A percentile compares a stretch with the other conserved stretches of the same genome.
phyloP scores from a whole-genome alignment of 2,888 invertebrate genomes.

The Gymnocheta viridis region DNA sequence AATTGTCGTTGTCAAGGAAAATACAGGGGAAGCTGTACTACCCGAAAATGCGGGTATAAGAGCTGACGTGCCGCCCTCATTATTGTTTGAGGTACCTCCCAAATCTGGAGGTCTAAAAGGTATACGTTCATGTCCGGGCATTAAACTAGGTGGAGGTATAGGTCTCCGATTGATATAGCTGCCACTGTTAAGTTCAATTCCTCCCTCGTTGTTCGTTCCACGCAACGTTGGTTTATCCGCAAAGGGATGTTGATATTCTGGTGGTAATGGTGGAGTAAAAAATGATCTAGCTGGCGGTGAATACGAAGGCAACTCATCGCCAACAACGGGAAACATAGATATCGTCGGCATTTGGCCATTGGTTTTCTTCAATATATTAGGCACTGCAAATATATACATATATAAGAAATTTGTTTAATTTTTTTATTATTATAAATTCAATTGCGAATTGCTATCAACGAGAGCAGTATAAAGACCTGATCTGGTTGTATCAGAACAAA shows the following conservation, averaged over 20 bases:
- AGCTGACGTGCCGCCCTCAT: constrained; percentile 50
- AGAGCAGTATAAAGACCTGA: no score
- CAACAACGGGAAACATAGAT: constrained; percentile 84
- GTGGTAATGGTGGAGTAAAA: constrained; percentile 92
- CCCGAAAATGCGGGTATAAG: constrained; percentile 43
- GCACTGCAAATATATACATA: no score
- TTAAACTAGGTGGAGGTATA: constrained; percentile 91
- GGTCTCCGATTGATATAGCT: constrained; percentile 88
- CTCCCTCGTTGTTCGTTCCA: constrained; percentile 85
- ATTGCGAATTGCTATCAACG: no score
- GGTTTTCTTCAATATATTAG: constrained; percentile 84
- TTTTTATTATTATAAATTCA: no score
- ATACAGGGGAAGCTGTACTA: constrained; percentile 46
- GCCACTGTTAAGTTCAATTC: constrained; percentile 71
- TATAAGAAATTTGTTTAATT: no score
- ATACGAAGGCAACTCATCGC: constrained; percentile 88
- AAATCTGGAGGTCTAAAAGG: constrained; percentile 87
- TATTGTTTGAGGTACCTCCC: constrained; percentile 65
- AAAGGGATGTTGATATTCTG: constrained; percentile 92
- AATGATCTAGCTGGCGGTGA: constrained; percentile 91
- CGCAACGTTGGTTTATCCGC: constrained; percentile 94
- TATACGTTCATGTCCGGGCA: constrained; percentile 91
- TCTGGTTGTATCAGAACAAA: no score
- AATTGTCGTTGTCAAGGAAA: constrained; percentile 28
- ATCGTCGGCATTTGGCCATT: constrained; percentile 84